These are phyloP conservation scores for Atherix ibis DNA, from an alignment of 2,888 invertebrate species.

Conservation along the genomic window DNA sequence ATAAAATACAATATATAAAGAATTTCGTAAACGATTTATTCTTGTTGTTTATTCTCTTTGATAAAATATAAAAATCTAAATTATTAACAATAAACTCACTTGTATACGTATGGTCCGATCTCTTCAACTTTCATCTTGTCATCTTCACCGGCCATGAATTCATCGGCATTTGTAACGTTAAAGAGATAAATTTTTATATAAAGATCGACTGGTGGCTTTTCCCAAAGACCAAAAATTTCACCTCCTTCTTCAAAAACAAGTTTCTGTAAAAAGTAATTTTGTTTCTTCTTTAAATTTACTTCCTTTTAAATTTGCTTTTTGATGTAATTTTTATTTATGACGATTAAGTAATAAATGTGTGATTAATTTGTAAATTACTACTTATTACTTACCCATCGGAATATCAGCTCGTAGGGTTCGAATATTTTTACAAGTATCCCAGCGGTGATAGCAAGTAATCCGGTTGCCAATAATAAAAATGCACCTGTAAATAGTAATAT, in stretches of 20 bases:
- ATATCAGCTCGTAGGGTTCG: constrained; percentile 60
- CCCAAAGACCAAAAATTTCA: constrained; percentile 72
- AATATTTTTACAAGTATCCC: constrained; percentile 50
- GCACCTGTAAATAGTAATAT: constrained; percentile 51
- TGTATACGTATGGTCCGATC: constrained; percentile 79
- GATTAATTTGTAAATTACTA: too few relatives aligned
- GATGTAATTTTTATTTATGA: too few relatives aligned
- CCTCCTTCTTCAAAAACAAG: constrained; percentile 53
- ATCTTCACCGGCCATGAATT: constrained; percentile 53
- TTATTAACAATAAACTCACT: constrained; percentile 38
- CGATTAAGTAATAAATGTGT: constrained; percentile 4
- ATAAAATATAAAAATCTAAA: neutral
- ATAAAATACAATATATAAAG: too few relatives aligned
- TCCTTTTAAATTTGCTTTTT: constrained; percentile 4
- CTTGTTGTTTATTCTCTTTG: neutral
- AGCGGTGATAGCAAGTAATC: constrained; percentile 45
- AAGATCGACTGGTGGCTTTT: constrained; percentile 61
- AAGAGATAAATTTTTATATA: constrained; percentile 64
- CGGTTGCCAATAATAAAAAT: constrained; percentile 50
- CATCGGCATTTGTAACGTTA: constrained; percentile 70
- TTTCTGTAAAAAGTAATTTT: constrained; percentile 40
- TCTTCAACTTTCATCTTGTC: constrained; percentile 58
- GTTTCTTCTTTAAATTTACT: neutral
- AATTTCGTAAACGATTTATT: too few relatives aligned
- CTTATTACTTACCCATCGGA: constrained; percentile 46